These are phyloP conservation scores for Oligia latruncula DNA, from an alignment of 2,888 invertebrate genomes.

Conservation along the genomic window DNA sequence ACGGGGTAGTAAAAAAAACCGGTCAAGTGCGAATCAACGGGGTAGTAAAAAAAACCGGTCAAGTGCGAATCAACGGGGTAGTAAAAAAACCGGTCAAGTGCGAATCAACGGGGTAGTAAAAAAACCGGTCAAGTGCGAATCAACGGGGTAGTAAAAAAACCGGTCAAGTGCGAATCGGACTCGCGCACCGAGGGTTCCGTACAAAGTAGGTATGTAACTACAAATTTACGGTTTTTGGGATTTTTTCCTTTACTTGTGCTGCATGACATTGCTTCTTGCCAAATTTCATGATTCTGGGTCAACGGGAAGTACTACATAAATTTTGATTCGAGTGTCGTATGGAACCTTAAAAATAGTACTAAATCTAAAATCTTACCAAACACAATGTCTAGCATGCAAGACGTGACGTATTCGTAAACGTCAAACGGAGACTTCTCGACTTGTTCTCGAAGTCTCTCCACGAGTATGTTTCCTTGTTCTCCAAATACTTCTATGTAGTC, in stretches of 20 bases:
- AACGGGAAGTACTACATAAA: too few species aligned
- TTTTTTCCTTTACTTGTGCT: too few species aligned
- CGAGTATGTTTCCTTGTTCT: slow-evolving; percentile 88
- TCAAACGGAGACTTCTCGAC: slow-evolving; percentile 83
- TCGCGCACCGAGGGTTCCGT: too few species aligned
- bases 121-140: too few species aligned
- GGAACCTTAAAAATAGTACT: not conserved
- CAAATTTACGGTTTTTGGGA: too few species aligned
- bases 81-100: not conserved
- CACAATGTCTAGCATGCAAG: slow-evolving; percentile 91
- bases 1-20: not conserved
- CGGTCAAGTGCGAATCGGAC: too few species aligned
- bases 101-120: not conserved
- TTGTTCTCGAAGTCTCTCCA: slow-evolving; percentile 81
- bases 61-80: not conserved
- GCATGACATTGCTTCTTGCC: too few species aligned
- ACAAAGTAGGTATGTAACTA: too few species aligned
- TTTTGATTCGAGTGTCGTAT: too few species aligned
- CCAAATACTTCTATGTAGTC: slow-evolving; percentile 91
- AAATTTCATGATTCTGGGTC: too few species aligned
- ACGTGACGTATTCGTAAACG: slow-evolving; percentile 88
- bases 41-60: not conserved
- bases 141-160: not conserved
- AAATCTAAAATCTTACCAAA: slow-evolving; percentile 87
- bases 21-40: too few species aligned